Base-by-base conservation (phyloP, 1,140 invertebrate species). In the Leptinotarsa undecemlineata region DNA sequence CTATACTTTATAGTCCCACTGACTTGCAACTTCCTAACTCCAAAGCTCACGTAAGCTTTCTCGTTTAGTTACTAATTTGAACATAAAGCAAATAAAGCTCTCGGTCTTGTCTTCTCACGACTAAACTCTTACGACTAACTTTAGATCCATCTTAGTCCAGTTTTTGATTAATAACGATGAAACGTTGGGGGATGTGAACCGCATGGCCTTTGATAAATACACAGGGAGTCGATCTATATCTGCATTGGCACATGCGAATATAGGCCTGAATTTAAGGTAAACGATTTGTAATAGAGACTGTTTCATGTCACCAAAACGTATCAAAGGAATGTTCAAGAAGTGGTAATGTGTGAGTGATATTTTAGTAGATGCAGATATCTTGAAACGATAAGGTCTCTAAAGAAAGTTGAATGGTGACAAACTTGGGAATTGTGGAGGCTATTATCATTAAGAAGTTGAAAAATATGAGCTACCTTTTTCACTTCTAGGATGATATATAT, bases 51-150 rank as follows among this genome's bases (percentile, higher is more conserved):
- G 76, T 79, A 79, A 79, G 76, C 78, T 78, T 71, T 60, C 66
- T 69, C 68, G 76, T 77, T 77, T 75, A 72, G 73, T 77, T 77
- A 74, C 76, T 77, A 77, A 77, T 77, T 77, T 77, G 68, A 67
- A 77, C 72, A 77, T 79, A 77, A 77, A 77, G 78, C 78, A 79
- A 79, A 76, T 74, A 77, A 79, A 79, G 78, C 78, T 74, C 60
- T 47, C 20, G 76, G 71, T 67, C 72, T 71, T 71, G 76, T 72
- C 76, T 77, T 79, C 78, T 79, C 77, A 75, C 69, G 21, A 23
- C 8, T 68, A 42, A 68, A 68, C 68, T 70, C 68, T 57, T 57
- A 57, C 71, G 66, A 57, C 67, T 71, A 78, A 78, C 69, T 78
- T 78, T 78, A 72, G 74, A 77, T 75, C 77, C 77, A 64, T 78